These are phyloP conservation scores for Crocodylus rhombifer DNA, from an alignment of 2,797 vertebrate genomes.

Conservation along the genomic window DNA sequence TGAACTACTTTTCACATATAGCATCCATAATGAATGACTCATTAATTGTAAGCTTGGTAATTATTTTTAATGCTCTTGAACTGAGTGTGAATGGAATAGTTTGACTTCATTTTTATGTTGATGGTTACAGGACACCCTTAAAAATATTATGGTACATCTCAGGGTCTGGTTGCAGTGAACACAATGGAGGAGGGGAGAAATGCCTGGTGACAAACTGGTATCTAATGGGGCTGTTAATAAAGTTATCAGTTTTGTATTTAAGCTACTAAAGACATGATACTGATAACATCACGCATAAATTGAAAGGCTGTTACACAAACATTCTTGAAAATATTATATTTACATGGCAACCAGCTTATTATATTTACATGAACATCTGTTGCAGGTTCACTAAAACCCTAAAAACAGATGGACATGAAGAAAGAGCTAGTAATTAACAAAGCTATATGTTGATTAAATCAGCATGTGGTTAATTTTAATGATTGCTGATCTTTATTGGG, in stretches of 20 bases:
- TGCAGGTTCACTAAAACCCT: constrained; percentile 79
- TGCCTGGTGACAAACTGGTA: background rate
- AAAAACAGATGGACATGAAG: constrained; percentile 84
- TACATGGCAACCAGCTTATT: constrained; percentile 77
- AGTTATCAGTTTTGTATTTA: constrained; percentile 48
- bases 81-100: background rate
- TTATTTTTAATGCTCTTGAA: background rate
- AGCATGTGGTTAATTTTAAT: constrained; percentile 82
- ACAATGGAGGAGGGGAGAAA: background rate
- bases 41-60: background rate
- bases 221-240: background rate
- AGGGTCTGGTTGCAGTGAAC: background rate
- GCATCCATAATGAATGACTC: background rate
- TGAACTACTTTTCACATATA: background rate
- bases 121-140: background rate
- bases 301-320: constrained; percentile 47
- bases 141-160: background rate
- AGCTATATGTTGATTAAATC: constrained; percentile 85
- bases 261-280: constrained; percentile 13
- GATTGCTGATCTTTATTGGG: constrained; percentile 76
- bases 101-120: background rate
- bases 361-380: constrained; percentile 86
- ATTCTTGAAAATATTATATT: constrained; percentile 72
- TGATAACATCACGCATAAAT: constrained; percentile 52
- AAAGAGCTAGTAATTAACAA: constrained; percentile 82